Evolutionary conservation across 2,888 invertebrate genomes (phyloP), one percentile per base, ranked within the genome.

Genomic region (Drosophila merina): DNA sequence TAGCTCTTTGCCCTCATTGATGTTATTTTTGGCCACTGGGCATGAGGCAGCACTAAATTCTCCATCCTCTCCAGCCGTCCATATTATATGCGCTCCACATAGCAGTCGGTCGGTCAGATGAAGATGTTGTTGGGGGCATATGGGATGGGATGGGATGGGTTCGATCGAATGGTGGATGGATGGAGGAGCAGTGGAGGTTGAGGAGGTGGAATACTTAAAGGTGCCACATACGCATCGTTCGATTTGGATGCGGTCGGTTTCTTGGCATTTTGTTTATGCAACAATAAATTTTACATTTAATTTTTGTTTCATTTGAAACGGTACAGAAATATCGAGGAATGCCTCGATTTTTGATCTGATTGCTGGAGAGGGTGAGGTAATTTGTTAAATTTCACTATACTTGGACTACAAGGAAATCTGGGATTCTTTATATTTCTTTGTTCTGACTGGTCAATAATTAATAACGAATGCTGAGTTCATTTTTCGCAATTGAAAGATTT

Each of bases 251-350:
- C 67, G 80, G 86, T 79, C 62, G 81, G 80, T 63, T 88, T 79
- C 75, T 70, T 80, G 69, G 66, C 80, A 50, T 86, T 86, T 77
- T 86, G 88, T 83, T 88, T 83, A 86, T 88, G 88, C 86, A 88
- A 86, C 84, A 83, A 88, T 83, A 83, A 88, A 88, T 83, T 88
- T 78, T 76, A 86, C 75, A 82, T 83, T 88, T 79, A 71, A 86
- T 79, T 82, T 75, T 70, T 57, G 58, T 75, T 83, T 82, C 87
- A 80, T 80, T 86, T 64, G 79, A 82, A 85, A 75, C 33, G 76
- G 58, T 79, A 71, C 76, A 64, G 58, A 78, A 74, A 71, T 74
- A 77, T 66, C 64, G 76, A 48, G 62, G 60, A 57, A 57, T 68
- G 58, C 59, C 74, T 52, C 36, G 9, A 57, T 67, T 71, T 66